These are phyloP conservation scores for Panulirus ornatus DNA, from an alignment of 1,140 invertebrate genomes.

Conservation along the genomic window DNA sequence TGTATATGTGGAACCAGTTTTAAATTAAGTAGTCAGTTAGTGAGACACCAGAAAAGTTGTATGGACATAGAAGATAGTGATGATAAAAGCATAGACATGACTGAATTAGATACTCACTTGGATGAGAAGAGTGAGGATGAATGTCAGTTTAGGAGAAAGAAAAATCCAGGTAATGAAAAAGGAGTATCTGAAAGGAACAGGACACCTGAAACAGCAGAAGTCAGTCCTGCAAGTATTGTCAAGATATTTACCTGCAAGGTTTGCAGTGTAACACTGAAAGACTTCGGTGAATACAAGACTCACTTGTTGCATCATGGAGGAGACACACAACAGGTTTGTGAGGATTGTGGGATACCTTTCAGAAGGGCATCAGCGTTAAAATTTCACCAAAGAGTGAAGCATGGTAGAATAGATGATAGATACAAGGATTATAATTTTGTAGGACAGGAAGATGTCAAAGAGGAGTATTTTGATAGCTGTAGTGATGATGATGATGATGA, in stretches of 20 bases:
- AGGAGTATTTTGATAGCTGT: neutral
- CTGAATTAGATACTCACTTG: neutral
- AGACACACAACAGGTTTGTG: conserved; percentile 26
- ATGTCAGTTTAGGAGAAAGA: neutral
- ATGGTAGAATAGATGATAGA: conserved; percentile 28
- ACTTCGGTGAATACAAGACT: neutral
- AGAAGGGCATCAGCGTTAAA: conserved; percentile 53
- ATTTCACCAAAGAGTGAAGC: conserved; percentile 52
- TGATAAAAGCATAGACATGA: neutral
- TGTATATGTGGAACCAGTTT: conserved; percentile 22
- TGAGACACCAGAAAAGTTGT: neutral
- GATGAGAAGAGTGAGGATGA: neutral
- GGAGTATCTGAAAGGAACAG: neutral
- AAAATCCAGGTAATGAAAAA: no score
- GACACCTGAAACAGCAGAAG: neutral
- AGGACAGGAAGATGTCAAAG: neutral
- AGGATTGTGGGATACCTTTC: conserved; percentile 38
- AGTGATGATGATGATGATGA: neutral
- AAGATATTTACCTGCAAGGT: conserved; percentile 24
- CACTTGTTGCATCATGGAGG: conserved; percentile 8
- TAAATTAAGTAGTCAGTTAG: neutral
- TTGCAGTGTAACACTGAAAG: conserved; percentile 4
- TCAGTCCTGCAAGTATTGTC: neutral
- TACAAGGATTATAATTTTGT: conserved; percentile 27
- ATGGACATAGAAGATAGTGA: neutral